Evolutionary conservation across 2,888 invertebrate species (phyloP), one percentile per base, ranked within the genome.

Genomic region (Cheilosia impressa): DNA sequence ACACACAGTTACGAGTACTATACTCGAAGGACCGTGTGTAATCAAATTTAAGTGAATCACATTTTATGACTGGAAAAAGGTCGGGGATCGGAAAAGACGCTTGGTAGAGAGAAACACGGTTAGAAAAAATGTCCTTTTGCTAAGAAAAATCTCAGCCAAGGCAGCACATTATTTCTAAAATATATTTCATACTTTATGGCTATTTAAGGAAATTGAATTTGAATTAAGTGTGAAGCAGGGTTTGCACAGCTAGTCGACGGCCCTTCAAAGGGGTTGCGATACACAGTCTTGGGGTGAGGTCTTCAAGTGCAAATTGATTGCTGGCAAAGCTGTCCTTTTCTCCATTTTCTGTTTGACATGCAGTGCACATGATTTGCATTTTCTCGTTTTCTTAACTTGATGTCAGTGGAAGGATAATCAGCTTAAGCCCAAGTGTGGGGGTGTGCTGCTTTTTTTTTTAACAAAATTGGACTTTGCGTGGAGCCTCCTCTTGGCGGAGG

Each of bases 331-430:
- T 75, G 76, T 77, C 77, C 81, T 77, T 77, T 78, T 57, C 52
- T 55, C 47, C 19, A 27, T 73, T 52, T 24, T 76, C 82, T 87
- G 47, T 73, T 87, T 87, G 87, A 77, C 68, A 87, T 82, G 87
- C 87, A 87, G 78, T 87, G 87, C 82, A 87, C 87, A 87, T 82
- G 82, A 78, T 87, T 87, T 87, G 82, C 87, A 87, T 87, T 87
- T 62, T 65, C 81, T 87, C 87, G 66, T 82, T 77, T 87, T 77
- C 81, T 52, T 78, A 82, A 73, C 77, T 82, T 63, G 52, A 60
- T 87, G 82, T 87, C 87, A 78, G 63, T 77, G 63, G 65, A 72
- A 63, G 76, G 72, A 77, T 85, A 85, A 85, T 85, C 85, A 85
- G 72, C 72, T 85, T 69, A 69, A 78, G 62, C 53, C 58, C 63